These are phyloP conservation scores for Leucoptera coffeella DNA, from an alignment of 2,888 invertebrate species.

Conservation along the genomic window DNA sequence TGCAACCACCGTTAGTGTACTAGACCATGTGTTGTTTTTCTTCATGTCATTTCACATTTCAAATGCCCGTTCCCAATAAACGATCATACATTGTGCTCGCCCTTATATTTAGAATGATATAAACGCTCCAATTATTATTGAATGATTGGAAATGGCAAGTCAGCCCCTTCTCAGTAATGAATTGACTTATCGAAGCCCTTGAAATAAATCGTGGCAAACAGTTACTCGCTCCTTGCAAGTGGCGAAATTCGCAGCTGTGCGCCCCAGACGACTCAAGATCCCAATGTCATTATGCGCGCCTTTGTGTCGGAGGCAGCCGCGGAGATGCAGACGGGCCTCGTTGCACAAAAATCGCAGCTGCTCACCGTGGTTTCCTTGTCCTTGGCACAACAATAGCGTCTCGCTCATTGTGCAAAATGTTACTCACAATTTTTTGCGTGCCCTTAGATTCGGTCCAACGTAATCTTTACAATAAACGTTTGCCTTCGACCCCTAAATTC, in stretches of 20 bases:
- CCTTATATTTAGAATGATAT: too few species aligned
- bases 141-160: too few species aligned
- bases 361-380: slow-evolving; percentile 33
- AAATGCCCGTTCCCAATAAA: too few species aligned
- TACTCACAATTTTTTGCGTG: slow-evolving; percentile 22
- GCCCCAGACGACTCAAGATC: slow-evolving; percentile 45
- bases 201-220: slow-evolving; percentile 13
- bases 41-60: too few species aligned
- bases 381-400: slow-evolving; percentile 26
- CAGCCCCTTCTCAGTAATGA: too few species aligned
- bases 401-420: slow-evolving; percentile 43
- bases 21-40: slow-evolving; percentile 3
- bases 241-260: slow-evolving; percentile 41
- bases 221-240: slow-evolving; percentile 16
- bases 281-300: slow-evolving; percentile 45
- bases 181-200: slow-evolving; percentile 19
- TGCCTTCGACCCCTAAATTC: too few species aligned
- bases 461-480: slow-evolving; percentile 9
- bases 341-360: slow-evolving; percentile 50
- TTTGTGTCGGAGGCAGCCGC: slow-evolving; percentile 26
- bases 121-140: too few species aligned
- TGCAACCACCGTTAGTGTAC: slow-evolving; percentile 19
- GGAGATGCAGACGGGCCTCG: slow-evolving; percentile 46
- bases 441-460: slow-evolving; percentile 12
- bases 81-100: too few species aligned